Conservation (phyloP, 2,888 invertebrate species). For the Caenorhabditis wallacei region DNA sequence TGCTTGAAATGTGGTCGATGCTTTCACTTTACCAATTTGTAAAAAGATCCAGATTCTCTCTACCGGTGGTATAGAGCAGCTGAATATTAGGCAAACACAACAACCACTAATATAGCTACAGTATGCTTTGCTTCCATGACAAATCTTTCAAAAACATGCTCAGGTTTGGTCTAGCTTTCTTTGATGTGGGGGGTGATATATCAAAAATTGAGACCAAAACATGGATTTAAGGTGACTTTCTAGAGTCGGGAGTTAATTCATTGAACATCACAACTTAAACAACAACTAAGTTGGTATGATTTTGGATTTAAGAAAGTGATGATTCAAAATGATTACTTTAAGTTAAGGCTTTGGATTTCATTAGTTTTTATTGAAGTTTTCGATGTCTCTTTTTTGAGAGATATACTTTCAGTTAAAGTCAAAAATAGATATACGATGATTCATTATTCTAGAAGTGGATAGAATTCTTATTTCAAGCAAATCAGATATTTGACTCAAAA, state of each 20-base stretch:
- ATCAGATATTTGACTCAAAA: too few species aligned
- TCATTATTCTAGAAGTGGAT: too few species aligned
- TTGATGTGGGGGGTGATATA: background rate
- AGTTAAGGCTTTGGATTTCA: background rate
- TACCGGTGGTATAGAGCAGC: background rate
- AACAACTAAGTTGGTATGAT: background rate
- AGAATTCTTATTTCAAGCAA: too few species aligned
- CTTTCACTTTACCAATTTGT: background rate
- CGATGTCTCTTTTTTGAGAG: too few species aligned
- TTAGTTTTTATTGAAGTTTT: too few species aligned
- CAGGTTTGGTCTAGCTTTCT: background rate
- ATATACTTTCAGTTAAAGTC: too few species aligned
- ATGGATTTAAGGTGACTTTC: background rate
- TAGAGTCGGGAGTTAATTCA: background rate
- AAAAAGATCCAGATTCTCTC: background rate
- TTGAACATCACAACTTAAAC: background rate
- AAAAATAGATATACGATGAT: background rate
- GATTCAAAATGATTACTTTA: background rate
- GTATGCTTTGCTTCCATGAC: background rate
- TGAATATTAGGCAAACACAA: conserved; percentile 5
- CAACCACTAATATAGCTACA: conserved; percentile 26
- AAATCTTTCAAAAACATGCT: background rate
- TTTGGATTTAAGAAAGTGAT: background rate
- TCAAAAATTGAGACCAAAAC: background rate
- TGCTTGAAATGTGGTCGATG: conserved; percentile 27